A percentile compares a stretch with the other conserved stretches of the same genome.
Evolutionary conservation across 2,113 vertebrate genomes (phyloP).

Genomic region (Orthonyx spaldingii): DNA sequence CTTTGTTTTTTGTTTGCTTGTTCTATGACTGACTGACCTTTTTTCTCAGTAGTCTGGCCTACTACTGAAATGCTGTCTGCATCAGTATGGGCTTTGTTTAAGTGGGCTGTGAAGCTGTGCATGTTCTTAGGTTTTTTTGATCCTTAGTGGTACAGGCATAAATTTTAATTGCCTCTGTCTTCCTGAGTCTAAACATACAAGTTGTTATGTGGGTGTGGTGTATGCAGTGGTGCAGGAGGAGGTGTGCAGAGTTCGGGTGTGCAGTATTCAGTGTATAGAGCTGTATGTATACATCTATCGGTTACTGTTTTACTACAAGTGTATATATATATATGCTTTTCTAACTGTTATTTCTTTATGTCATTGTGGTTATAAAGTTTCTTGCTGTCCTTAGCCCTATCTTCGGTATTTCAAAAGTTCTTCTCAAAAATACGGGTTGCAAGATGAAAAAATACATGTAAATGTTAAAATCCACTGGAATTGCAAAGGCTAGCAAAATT

Average conservation of each 20-base stretch:
- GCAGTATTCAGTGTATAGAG: background rate
- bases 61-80: background rate
- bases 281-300: background rate
- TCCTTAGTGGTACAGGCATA: background rate
- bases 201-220: rapidly evolving
- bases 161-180: background rate
- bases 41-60: background rate
- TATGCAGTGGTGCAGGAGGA: background rate
- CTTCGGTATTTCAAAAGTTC: background rate
- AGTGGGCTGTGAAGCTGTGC: background rate
- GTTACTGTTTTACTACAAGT: background rate
- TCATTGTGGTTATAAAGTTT: background rate
- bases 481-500: background rate
- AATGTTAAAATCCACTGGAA: background rate
- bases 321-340: background rate
- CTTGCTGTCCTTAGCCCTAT: background rate
- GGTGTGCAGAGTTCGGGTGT: background rate
- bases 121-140: background rate
- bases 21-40: background rate
- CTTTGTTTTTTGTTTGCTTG: background rate
- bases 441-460: background rate
- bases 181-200: background rate
- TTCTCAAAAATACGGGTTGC: background rate
- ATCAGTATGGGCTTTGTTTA: background rate
- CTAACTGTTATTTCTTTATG: background rate